Percentiles rank a stretch among this genome's conserved stretches.
These are phyloP conservation scores for Pogonocichla stellata DNA, from an alignment of 2,113 vertebrate genomes.

Conservation along the genomic window DNA sequence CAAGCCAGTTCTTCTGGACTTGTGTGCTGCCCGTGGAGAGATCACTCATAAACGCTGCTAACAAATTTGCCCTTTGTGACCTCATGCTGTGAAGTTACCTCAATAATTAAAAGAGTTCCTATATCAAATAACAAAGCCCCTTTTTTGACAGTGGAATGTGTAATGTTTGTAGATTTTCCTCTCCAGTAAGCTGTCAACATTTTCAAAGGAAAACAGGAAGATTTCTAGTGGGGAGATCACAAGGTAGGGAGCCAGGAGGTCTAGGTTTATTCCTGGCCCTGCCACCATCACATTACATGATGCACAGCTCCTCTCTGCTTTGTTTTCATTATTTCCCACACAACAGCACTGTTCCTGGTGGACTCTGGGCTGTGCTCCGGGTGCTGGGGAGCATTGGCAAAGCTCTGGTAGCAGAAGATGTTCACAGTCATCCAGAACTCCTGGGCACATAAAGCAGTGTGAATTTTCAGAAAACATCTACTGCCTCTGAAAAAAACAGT, in stretches of 20 bases:
- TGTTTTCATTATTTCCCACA: background rate
- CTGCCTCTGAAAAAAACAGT: background rate
- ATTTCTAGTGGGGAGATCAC: background rate
- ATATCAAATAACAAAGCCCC: slow-evolving; percentile 71
- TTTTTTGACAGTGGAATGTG: slow-evolving; percentile 69
- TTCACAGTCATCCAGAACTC: background rate
- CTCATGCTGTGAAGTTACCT: slow-evolving; percentile 73
- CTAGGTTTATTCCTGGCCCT: background rate
- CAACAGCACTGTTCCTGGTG: accelerated
- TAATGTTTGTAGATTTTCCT: slow-evolving; percentile 72
- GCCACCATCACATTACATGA: background rate
- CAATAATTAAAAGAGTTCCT: slow-evolving; percentile 77
- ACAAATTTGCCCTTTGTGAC: slow-evolving; percentile 61
- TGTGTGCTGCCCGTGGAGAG: background rate
- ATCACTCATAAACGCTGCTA: slow-evolving; percentile 50
- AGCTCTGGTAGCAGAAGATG: background rate
- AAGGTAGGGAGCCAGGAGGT: slow-evolving; percentile 43
- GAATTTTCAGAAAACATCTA: background rate
- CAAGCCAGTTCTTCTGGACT: background rate
- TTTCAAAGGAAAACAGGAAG: slow-evolving; percentile 65
- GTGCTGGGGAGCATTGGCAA: background rate
- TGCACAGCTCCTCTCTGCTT: background rate
- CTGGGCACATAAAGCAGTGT: background rate
- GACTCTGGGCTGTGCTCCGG: background rate
- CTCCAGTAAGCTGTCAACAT: slow-evolving; percentile 63